Base-by-base conservation (phyloP, 2,888 invertebrate genomes). In the Zygaena filipendulae region DNA sequence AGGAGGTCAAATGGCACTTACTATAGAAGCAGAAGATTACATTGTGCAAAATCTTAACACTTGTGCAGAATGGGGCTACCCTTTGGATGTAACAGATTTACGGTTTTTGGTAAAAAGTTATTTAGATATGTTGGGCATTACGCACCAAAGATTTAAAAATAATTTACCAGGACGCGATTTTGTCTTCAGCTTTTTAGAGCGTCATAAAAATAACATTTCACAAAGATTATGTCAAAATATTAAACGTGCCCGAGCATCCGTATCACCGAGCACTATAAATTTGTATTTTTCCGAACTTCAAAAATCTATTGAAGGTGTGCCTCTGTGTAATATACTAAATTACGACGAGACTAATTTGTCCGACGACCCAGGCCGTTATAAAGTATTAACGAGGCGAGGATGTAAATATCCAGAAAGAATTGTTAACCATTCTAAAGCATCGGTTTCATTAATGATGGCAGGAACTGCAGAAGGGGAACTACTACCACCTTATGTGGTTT, bases 401-500 rank as follows among this genome's bases (percentile, higher is more conserved):
- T 24, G 26, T n/a, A 40, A 37, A 16, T 40, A 39, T 25, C 38
- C 37, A 1, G 39, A 38, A 28, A 12, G 37, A 11, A 23, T 38
- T 4, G 27, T 40, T 29, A 27, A 13, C 11, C 13, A 32, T 7
- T 13, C 23, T 11, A 23, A 31, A 23, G 30, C 43, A 3, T 33
- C 45, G 2, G 40, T 45, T 10, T 54, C 53, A 3, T 21, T 57
- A 3, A 68, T 64, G 62, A 46, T 64, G 22, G 43, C 52, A 25
- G 52, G 43, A 2, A 49, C 47, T 26, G 60, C 60, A 10, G 42
- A 32, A 27, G 67, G 67, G 3, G 36, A 41, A 21, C 11, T 56
- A 4, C 32, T 63, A 11, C 57, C 62, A 8, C 45, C 47, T 13
- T 67, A 62, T 40, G 52, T 63, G 6, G 53, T 62, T 3, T 67